Base-by-base conservation (phyloP, 2,113 vertebrate genomes). In the Daubentonia madagascariensis region DNA sequence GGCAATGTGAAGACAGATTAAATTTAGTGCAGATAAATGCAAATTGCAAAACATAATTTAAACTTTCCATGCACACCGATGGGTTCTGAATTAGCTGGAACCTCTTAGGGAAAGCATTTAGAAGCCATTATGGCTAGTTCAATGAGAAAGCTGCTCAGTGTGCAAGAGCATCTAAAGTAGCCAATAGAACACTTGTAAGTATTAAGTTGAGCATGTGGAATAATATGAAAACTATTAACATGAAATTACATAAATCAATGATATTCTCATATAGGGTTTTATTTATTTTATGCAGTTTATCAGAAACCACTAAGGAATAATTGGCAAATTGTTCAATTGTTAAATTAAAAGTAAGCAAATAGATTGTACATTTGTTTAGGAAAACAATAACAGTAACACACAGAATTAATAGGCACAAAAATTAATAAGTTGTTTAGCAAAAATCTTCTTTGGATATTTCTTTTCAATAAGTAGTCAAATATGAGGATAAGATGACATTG, bases 1-100 rank as follows among this genome's bases (percentile, higher is more conserved):
- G 91, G 78, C 93, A 97, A 94, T 91, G 68, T 86, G 97, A 96
- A 97, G 94, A 98, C 89, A 97, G 95, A 97, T 98, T 97, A 98
- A 94, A 98, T 98, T 96, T 95, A 96, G 59, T 93, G 81, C 61
- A 91, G 76, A 85, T 97, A 98, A 97, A 97, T 96, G 88, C 67
- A 96, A 91, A 97, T 57, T 94, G 78, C 54, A 81, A 91, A 97
- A 94, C 83, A 92, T 97, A 98, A 98, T 97, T 97, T 97, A 94
- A 97, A 97, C 59, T 95, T 97, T 32, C 52, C 72, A 37, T 37
- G 52, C 75, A 97, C 85, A 93, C 91, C 95, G 96, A 97, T 94
- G 88, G 85, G 70, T 83, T 97, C 85, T 59, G 93, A 98, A 98
- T 97, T 97, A 96, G 80, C 52, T 73, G 68, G 92, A 98, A 84